A percentile compares a stretch with the other conserved stretches of the same genome.
Conservation (phyloP, 1,140 invertebrate genomes). For the Anastatus disparis region DNA sequence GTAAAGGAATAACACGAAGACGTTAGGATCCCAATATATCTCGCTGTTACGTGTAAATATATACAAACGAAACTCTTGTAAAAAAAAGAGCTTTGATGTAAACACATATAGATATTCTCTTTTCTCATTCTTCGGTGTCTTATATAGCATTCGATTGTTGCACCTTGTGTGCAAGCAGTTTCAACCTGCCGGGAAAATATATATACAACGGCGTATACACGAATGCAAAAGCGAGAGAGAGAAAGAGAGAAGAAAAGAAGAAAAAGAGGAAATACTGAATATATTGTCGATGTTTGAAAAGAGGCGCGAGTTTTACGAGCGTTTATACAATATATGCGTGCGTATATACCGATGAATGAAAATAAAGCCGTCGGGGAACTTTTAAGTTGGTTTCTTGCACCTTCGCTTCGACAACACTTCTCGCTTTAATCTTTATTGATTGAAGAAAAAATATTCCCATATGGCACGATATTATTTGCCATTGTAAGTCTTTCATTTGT, state of each 20-base stretch:
- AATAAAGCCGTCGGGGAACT: conserved; percentile 23
- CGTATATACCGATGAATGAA: conserved; percentile 31
- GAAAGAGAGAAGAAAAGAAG: too few species aligned
- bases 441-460: conserved; percentile 2
- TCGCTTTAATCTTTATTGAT: conserved; percentile 40
- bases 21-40: not conserved
- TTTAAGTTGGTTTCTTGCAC: conserved; percentile 9
- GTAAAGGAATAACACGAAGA: not conserved
- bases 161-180: conserved; percentile 9
- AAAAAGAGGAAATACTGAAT: conserved; percentile 45
- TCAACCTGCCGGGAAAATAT: conserved; percentile 27
- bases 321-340: conserved; percentile 37
- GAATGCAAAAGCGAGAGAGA: conserved; percentile 43
- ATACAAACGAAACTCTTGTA: conserved; percentile 51
- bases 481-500: too few species aligned
- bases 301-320: conserved; percentile 56
- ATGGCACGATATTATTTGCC: not conserved
- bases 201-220: too few species aligned
- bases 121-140: conserved; percentile 8
- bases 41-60: not conserved
- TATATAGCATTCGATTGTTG: conserved; percentile 11
- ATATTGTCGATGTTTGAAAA: conserved; percentile 51
- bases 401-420: not conserved
- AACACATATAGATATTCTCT: conserved; percentile 37
- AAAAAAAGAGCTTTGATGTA: conserved; percentile 43